Percentiles rank a stretch among this genome's conserved stretches.
phyloP scores from a whole-genome alignment of 1,140 invertebrate genomes.

The Conus betulinus region DNA sequence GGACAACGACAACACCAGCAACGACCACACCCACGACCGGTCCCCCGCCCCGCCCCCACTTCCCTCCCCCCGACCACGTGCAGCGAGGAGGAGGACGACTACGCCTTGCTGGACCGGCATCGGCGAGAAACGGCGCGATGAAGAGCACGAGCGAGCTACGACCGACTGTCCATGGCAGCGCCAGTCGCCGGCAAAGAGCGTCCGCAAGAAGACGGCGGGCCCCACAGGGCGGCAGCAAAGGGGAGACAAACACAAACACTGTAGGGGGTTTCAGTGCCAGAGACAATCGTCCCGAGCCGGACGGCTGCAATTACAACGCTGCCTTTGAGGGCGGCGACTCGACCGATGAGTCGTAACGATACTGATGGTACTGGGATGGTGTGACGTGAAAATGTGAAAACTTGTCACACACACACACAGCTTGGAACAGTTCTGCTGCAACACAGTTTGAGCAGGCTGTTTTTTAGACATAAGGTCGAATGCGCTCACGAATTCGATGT shows the following conservation, averaged over 20 bases:
- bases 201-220: no score
- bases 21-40: not conserved
- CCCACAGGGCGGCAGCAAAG: no score
- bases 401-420: not conserved
- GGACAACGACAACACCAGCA: not conserved
- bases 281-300: not conserved
- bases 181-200: not conserved
- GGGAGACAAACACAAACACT: not conserved
- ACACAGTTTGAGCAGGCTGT: no score
- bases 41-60: not conserved
- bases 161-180: not conserved
- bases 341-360: not conserved
- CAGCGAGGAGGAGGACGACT: not conserved
- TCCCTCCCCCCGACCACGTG: not conserved
- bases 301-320: conserved; percentile 16
- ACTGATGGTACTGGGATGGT: not conserved
- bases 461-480: no score
- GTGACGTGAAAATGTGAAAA: not conserved
- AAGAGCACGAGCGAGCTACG: not conserved
- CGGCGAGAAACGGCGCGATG: not conserved
- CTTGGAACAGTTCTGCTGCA: no score
- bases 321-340: conserved; percentile 1
- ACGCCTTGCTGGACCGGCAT: not conserved
- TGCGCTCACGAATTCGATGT: no score
- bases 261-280: no score